phyloP scores from a whole-genome alignment of 2,888 invertebrate genomes.

The Labia minor region DNA sequence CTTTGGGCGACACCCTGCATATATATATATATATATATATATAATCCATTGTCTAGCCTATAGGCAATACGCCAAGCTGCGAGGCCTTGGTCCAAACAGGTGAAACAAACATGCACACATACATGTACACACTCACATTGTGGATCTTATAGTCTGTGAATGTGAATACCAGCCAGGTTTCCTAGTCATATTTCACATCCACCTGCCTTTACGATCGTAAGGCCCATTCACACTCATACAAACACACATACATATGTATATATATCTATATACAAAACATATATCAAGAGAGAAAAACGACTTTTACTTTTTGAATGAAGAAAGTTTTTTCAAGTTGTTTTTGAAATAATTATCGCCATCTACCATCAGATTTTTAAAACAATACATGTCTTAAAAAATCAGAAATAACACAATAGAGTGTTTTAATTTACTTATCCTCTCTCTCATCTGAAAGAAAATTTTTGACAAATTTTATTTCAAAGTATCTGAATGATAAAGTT shows the following conservation, averaged over 20 bases:
- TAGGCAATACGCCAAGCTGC: slow-evolving; percentile 6
- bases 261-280: background rate
- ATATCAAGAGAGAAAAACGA: background rate
- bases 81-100: slow-evolving; percentile 7
- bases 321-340: background rate
- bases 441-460: no score
- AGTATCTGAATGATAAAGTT: no score
- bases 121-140: background rate
- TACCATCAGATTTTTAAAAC: no score
- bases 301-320: background rate
- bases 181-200: slow-evolving; percentile 13
- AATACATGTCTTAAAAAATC: no score
- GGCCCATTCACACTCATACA: background rate
- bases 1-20: slow-evolving; percentile 3
- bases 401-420: no score
- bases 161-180: background rate
- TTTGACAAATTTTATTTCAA: no score
- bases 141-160: background rate
- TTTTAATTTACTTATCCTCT: no score
- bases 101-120: background rate
- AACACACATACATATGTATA: background rate
- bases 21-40: slow-evolving; percentile 8
- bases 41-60: slow-evolving; percentile 4
- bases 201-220: slow-evolving; percentile 7
- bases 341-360: no score